Evolutionary conservation across 2,888 invertebrate genomes (phyloP), one percentile per base, ranked within the genome.

Genomic region (Sinelater perroti): DNA sequence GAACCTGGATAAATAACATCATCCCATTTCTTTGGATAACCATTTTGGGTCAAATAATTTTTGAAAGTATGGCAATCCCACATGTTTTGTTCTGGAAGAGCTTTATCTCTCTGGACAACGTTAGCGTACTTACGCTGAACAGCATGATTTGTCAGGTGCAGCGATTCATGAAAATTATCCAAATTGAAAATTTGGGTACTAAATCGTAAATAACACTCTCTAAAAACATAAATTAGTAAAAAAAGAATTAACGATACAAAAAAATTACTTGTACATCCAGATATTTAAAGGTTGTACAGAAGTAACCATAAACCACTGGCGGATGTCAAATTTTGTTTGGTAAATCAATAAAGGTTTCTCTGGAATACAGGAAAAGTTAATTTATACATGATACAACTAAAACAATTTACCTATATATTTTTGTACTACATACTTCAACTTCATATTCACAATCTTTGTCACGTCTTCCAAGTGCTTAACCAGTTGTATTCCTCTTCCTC

Each of bases 301-400:
- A 0, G 95, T 94, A 17, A 96, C 89, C 61, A 96, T 80, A 79
- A 96, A 96, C 96, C 96, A 96, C 78, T 96, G 96, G 3, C 96
- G 85, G 67, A 96, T 95, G 78, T 96, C 96, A 75, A 96, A 96
- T 80, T 96, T 96, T 1, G 95, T 95, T 70, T 91, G 85, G 78
- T 95, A 90, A 64, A 96, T 88, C 38, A 95, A 85, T 47, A 96
- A 79, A 0, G 96, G 96, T 58, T 88, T 86, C 81, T 96, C 95
- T 94, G 81, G 61, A 83, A 83, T 14, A 36, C 14, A 36, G 16
- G 6, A 36, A 14, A 33, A 17, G 31, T 7, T 17, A 28, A 10
- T 31, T 31, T n/a, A 11, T n/a, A n/a, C 8, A 24, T 24, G 8
- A 24, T 6, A 24, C 8, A 24, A 24, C 6, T 24, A 24, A 24